Base-by-base conservation (phyloP, 53 echinoderm and acorn worm genomes). In the Astropecten irregularis region DNA sequence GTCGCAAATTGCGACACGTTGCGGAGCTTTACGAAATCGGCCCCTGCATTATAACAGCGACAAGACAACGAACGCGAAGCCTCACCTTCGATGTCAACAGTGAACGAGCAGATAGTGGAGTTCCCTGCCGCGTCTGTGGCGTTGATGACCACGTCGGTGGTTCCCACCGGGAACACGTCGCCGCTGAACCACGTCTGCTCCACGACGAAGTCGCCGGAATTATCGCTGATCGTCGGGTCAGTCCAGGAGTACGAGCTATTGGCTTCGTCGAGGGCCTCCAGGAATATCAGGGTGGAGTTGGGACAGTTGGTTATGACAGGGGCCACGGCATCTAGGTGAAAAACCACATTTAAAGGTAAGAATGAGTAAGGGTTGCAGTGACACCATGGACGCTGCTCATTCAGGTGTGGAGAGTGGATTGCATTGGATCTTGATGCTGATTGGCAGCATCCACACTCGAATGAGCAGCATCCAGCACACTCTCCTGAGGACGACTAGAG, bases 31-130 rank as follows among this genome's bases (percentile, higher is more conserved):
- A n/a, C n/a, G n/a, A n/a, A n/a, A n/a, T n/a, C n/a, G n/a, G n/a
- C n/a, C n/a, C n/a, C n/a, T n/a, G n/a, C n/a, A n/a, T n/a, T n/a
- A n/a, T n/a, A n/a, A n/a, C n/a, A n/a, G n/a, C n/a, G n/a, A n/a
- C n/a, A n/a, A n/a, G n/a, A n/a, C n/a, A n/a, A n/a, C n/a, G n/a
- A n/a, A n/a, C n/a, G n/a, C n/a, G n/a, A n/a, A n/a, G n/a, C n/a
- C 64, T 64, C 37, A 64, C 64, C 64, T 8, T 0, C 15, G 18
- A 74, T 40, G 2, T 11, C 56, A 4, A 53, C 57, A 57, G 9
- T 74, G 55, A 74, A 74, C 23, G 74, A 40, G 27, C 74, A 74
- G 58, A 2, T 38, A 2, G 74, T 51, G 30, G 36, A 25, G 56
- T 74, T 74, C n/a, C 57, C 58, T 14, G 74, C 10, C 7, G 3